phyloP scores from a whole-genome alignment of 2,888 invertebrate species.

The Diarsia dahlii region DNA sequence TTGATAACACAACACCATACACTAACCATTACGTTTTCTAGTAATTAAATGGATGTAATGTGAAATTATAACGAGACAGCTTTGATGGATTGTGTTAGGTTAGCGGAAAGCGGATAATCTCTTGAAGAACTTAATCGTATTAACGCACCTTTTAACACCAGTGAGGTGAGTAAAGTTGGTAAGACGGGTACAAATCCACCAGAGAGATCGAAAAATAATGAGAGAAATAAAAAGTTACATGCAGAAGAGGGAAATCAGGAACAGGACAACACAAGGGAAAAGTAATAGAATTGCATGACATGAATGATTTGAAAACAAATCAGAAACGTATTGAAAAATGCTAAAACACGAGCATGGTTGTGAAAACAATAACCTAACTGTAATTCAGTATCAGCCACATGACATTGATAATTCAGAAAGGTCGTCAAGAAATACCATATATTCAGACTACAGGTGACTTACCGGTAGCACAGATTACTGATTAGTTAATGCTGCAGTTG shows the following conservation, averaged over 20 bases:
- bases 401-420: slow-evolving; percentile 24
- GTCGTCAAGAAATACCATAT: not conserved
- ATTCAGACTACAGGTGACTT: slow-evolving; percentile 20
- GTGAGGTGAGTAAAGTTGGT: slow-evolving; percentile 18
- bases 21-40: slow-evolving; percentile 59
- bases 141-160: slow-evolving; percentile 32
- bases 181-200: not conserved
- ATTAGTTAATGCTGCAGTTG: slow-evolving; percentile 1
- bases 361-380: not conserved
- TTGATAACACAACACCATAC: slow-evolving; percentile 61
- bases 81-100: slow-evolving; percentile 43
- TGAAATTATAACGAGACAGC: slow-evolving; percentile 50
- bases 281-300: not conserved
- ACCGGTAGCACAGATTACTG: not conserved
- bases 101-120: slow-evolving; percentile 42
- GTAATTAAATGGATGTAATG: slow-evolving; percentile 41
- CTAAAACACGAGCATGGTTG: not conserved
- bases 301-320: not conserved
- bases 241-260: not conserved
- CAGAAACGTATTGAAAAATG: not conserved
- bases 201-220: not conserved
- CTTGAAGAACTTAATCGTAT: slow-evolving; percentile 29
- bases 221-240: not conserved
- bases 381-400: not conserved
- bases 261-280: not conserved